phyloP scores from a whole-genome alignment of 2,113 vertebrate species.

The Oenanthe melanoleuca region DNA sequence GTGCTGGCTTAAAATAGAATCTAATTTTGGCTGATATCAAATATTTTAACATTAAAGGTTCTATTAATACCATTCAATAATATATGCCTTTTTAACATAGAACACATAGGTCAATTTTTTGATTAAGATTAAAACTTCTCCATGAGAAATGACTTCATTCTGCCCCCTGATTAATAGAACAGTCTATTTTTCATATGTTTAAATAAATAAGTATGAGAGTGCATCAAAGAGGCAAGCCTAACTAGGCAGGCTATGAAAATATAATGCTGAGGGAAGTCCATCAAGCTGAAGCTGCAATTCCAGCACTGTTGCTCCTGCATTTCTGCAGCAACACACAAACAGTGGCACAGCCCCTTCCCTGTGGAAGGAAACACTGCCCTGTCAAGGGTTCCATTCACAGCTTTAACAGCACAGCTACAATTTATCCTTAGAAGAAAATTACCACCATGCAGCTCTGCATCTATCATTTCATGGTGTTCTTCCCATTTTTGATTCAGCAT shows the following conservation, averaged over 20 bases:
- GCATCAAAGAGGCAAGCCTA: neutral
- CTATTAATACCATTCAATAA: slow-evolving; percentile 59
- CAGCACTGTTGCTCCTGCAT: neutral
- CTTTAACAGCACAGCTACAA: slow-evolving; percentile 7
- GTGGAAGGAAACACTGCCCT: neutral
- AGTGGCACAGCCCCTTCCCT: neutral
- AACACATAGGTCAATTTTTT: slow-evolving; percentile 16
- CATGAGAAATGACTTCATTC: slow-evolving; percentile 14
- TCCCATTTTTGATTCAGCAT: slow-evolving; percentile 64
- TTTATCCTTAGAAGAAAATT: slow-evolving; percentile 60
- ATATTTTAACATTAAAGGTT: slow-evolving; percentile 44
- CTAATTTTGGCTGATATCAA: slow-evolving; percentile 24
- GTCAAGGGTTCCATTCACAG: slow-evolving; percentile 32
- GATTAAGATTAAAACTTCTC: slow-evolving; percentile 34
- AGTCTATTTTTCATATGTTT: neutral
- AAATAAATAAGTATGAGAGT: slow-evolving; percentile 39
- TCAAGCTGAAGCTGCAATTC: neutral
- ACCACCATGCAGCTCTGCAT: slow-evolving; percentile 36
- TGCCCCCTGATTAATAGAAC: slow-evolving; percentile 18
- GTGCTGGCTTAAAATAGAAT: slow-evolving; percentile 33
- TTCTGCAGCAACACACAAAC: neutral
- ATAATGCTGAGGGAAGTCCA: neutral
- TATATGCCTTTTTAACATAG: slow-evolving; percentile 44
- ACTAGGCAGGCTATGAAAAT: neutral
- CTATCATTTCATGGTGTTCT: slow-evolving; percentile 66